Conservation (phyloP, 2,888 invertebrate genomes). For the Gerosis bhagava region DNA sequence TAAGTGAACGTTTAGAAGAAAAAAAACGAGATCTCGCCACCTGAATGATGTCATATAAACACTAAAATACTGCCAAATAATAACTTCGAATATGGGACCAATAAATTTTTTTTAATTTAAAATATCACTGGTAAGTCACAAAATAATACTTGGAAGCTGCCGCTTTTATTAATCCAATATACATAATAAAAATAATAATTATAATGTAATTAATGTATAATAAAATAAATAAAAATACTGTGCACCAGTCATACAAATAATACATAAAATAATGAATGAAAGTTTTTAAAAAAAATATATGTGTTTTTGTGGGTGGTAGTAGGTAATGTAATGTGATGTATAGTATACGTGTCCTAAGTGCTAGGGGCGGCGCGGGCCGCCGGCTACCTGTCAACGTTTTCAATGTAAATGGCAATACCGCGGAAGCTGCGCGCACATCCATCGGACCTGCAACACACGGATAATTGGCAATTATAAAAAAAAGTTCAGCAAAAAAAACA, state of each 20-base stretch:
- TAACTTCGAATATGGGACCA: constrained; percentile 39
- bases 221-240: constrained; percentile 60
- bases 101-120: constrained; percentile 13
- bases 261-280: constrained; percentile 56
- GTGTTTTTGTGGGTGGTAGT: no score
- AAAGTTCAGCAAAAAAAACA: no score
- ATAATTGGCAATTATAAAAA: no score
- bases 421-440: constrained; percentile 62
- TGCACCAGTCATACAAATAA: constrained; percentile 56
- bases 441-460: constrained; percentile 18
- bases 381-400: constrained; percentile 32
- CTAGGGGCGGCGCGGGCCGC: constrained; percentile 48
- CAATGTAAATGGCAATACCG: constrained; percentile 72
- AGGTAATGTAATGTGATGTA: constrained; percentile 53
- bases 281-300: constrained; percentile 65
- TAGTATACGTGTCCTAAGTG: constrained; percentile 71
- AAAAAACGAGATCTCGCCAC: constrained; percentile 69
- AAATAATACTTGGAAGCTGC: constrained; percentile 40
- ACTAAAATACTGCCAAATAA: constrained; percentile 77
- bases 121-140: constrained; percentile 23
- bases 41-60: constrained; percentile 54
- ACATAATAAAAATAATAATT: constrained; percentile 49
- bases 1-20: constrained; percentile 64
- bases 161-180: constrained; percentile 14
- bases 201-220: constrained; percentile 42